Evolutionary conservation across 2,113 vertebrate genomes (phyloP), one percentile per base, ranked within the genome.

Genomic region (Eclectus roratus): DNA sequence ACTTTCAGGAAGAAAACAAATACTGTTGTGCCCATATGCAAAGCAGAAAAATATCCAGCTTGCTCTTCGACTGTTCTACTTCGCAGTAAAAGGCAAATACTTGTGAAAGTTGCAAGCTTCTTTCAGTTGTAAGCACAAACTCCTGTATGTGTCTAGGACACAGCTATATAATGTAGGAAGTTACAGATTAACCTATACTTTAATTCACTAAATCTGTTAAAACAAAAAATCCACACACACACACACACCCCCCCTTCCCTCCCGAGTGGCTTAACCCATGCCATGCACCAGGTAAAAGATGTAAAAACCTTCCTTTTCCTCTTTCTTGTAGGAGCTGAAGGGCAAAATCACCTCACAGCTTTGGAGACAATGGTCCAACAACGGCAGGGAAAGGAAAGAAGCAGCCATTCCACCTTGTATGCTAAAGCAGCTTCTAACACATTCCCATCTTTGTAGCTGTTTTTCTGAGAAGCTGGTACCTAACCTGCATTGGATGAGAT

Each of bases 181-280:
- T 35, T 74, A 85, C 0, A 71, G 8, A 79, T 50, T 64, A 76
- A 76, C 6, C 17, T 3, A 0, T 27, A 27, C 41, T 80, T 80
- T 44, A 79, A 85, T 37, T 31, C 25, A 64, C 12, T 71, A 49
- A 50, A 77, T 12, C 13, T 55, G 15, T 9, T 64, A 49, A 79
- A 83, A 64, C 17, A 44, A 50, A 66, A 49, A 44, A 4, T 35
- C 58, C n/a, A 60, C 58, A n/a, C n/a, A 37, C 37, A 37, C 6
- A 35, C 5, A 1, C 0, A 4, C 3, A 8, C 39, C 0, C 3
- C 8, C 39, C 0, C 2, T 56, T 56, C 31, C 55, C 55, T 56
- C 7, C 35, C 6, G 8, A 69, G 21, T 19, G 25, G 5, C 20
- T 91, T 85, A 85, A 64, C 10, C 13, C 33, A 72, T 1, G 3